Conservation (phyloP, 1,140 invertebrate genomes). For the Papilio polyxenes region DNA sequence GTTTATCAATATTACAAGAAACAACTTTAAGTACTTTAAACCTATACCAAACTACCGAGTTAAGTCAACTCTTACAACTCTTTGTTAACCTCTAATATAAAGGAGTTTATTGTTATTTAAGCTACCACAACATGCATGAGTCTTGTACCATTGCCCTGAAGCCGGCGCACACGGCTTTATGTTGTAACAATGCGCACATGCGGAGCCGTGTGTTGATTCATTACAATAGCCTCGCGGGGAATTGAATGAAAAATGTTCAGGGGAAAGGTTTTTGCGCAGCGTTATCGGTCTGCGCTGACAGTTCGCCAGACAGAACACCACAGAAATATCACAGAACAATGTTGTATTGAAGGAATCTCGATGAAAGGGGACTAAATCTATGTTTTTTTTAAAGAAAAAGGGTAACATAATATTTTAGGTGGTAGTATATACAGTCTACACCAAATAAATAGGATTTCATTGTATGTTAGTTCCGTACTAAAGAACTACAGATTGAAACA, state of each 20-base stretch:
- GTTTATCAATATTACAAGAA: too few relatives aligned
- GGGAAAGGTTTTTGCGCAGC: slow-evolving; percentile 1
- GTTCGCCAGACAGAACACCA: background rate
- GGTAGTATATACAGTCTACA: background rate
- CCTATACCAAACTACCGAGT: background rate
- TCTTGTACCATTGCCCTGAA: background rate
- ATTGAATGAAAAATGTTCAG: slow-evolving; percentile 22
- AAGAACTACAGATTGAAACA: too few relatives aligned
- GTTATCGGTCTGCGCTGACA: slow-evolving; percentile 12
- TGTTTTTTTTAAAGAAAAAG: background rate
- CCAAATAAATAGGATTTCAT: too few relatives aligned
- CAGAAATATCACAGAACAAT: background rate
- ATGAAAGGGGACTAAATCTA: background rate
- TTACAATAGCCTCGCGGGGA: slow-evolving; percentile 8
- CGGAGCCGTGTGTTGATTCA: slow-evolving; percentile 5
- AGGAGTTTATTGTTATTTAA: background rate
- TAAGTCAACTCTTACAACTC: background rate
- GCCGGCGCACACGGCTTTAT: background rate
- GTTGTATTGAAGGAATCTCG: background rate
- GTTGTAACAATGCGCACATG: slow-evolving; percentile 1
- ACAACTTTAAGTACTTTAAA: background rate
- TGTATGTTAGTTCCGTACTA: too few relatives aligned
- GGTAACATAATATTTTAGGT: background rate
- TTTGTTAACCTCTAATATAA: background rate
- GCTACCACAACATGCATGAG: background rate